A percentile compares a stretch with the other conserved stretches of the same genome.
These are phyloP conservation scores for Nanorana parkeri DNA, from an alignment of 2,113 vertebrate species.

Conservation along the genomic window DNA sequence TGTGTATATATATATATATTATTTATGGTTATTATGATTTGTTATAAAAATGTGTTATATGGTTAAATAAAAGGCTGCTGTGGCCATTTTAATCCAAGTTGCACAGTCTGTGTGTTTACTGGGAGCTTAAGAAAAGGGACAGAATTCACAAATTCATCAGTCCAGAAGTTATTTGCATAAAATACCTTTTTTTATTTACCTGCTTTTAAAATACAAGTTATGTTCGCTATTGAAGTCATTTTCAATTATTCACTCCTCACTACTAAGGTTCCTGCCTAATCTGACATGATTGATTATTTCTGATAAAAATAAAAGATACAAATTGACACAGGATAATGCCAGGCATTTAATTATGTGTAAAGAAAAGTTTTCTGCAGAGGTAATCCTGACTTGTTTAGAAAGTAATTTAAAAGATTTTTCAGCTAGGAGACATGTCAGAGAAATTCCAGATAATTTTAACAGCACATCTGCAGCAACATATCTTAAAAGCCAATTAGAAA, in stretches of 20 bases:
- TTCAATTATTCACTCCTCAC: conserved; percentile 9
- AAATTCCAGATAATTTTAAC: background rate
- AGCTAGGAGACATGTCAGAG: background rate
- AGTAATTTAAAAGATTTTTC: conserved; percentile 35
- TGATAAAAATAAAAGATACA: conserved; percentile 47
- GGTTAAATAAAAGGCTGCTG: too few species aligned
- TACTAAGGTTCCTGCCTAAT: background rate
- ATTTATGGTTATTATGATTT: too few species aligned
- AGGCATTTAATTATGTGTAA: conserved; percentile 26
- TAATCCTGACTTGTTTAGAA: conserved; percentile 40
- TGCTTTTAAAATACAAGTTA: background rate
- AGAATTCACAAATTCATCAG: too few species aligned
- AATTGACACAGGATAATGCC: conserved; percentile 37
- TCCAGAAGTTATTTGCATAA: too few species aligned
- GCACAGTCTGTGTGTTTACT: too few species aligned
- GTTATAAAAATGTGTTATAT: too few species aligned
- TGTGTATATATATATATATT: too few species aligned
- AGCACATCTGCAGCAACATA: background rate
- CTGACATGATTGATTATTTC: conserved; percentile 37
- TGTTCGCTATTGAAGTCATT: background rate
- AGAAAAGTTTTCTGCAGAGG: background rate
- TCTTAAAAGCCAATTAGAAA: background rate
- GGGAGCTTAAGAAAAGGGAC: too few species aligned
- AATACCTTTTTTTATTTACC: too few species aligned
- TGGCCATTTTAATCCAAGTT: too few species aligned